A percentile compares a stretch with the other conserved stretches of the same genome.
These are phyloP conservation scores for Tetranychus piercei DNA, from an alignment of 2,888 invertebrate species.

Conservation along the genomic window DNA sequence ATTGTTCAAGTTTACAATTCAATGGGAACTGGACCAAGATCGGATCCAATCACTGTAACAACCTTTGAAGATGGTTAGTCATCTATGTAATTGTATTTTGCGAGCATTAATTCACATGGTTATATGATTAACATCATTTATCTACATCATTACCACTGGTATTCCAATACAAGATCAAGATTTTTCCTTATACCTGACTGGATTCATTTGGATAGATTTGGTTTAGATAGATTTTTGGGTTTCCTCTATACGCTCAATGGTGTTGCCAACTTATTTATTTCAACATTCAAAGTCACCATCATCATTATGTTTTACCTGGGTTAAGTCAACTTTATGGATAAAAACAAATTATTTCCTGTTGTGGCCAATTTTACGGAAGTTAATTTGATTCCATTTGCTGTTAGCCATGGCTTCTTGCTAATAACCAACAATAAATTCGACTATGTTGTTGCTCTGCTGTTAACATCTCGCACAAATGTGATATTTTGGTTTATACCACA, in stretches of 20 bases:
- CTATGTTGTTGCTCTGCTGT: too few relatives aligned
- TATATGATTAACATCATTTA: not conserved
- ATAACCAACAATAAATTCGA: too few relatives aligned
- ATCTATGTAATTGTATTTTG: not conserved
- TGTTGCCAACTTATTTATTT: too few relatives aligned
- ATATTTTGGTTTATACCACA: too few relatives aligned
- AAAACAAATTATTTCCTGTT: not conserved
- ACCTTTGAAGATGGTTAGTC: slow-evolving; percentile 30
- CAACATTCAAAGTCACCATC: too few relatives aligned
- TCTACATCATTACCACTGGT: slow-evolving; percentile 1
- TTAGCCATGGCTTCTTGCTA: too few relatives aligned
- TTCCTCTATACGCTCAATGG: too few relatives aligned
- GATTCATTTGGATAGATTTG: too few relatives aligned
- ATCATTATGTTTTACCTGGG: too few relatives aligned
- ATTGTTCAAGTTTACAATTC: slow-evolving; percentile 33
- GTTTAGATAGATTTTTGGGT: too few relatives aligned
- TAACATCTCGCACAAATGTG: too few relatives aligned
- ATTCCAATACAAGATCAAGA: not conserved
- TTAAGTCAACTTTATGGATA: not conserved
- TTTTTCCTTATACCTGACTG: too few relatives aligned
- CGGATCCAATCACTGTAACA: slow-evolving; percentile 31
- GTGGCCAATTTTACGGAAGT: not conserved
- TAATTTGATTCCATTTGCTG: not conserved
- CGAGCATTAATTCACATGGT: not conserved
- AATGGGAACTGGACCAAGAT: slow-evolving; percentile 33